Percentiles rank a stretch among this genome's conserved stretches.
These are phyloP conservation scores for Lagenorhynchus albirostris DNA, from an alignment of 2,113 vertebrate species.

Conservation along the genomic window DNA sequence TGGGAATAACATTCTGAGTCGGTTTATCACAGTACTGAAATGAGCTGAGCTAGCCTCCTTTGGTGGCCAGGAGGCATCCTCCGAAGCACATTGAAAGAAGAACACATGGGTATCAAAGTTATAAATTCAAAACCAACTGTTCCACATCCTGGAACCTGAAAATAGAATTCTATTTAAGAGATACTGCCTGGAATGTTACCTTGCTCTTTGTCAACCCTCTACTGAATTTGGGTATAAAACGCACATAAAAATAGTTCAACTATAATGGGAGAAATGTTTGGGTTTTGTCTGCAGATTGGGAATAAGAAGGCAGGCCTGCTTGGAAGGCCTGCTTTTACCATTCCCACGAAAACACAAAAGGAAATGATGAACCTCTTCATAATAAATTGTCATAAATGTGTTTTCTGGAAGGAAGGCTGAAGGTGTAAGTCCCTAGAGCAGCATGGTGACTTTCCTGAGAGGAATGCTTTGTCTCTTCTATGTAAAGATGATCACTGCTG, in stretches of 20 bases:
- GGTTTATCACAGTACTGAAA: accelerated
- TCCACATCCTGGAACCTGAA: background rate
- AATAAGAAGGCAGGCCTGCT: background rate
- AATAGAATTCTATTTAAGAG: conserved; percentile 56
- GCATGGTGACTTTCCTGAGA: background rate
- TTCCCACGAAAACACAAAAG: background rate
- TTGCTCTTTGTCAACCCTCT: conserved; percentile 2
- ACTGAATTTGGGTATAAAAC: conserved; percentile 41
- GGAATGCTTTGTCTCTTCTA: background rate
- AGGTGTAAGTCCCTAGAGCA: background rate
- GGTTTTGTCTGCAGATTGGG: background rate
- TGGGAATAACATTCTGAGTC: background rate
- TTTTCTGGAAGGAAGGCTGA: background rate
- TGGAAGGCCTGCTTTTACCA: background rate
- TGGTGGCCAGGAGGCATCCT: background rate
- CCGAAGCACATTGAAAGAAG: background rate
- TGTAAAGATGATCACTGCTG: background rate
- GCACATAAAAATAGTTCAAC: conserved; percentile 13
- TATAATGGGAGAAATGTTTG: background rate
- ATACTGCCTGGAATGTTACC: background rate
- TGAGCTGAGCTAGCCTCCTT: background rate
- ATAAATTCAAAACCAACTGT: conserved; percentile 26
- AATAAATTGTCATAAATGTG: background rate
- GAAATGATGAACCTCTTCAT: background rate
- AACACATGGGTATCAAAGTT: background rate